These are phyloP conservation scores for Heterodera filipjevi DNA, from an alignment of 2,888 invertebrate genomes.

Conservation along the genomic window DNA sequence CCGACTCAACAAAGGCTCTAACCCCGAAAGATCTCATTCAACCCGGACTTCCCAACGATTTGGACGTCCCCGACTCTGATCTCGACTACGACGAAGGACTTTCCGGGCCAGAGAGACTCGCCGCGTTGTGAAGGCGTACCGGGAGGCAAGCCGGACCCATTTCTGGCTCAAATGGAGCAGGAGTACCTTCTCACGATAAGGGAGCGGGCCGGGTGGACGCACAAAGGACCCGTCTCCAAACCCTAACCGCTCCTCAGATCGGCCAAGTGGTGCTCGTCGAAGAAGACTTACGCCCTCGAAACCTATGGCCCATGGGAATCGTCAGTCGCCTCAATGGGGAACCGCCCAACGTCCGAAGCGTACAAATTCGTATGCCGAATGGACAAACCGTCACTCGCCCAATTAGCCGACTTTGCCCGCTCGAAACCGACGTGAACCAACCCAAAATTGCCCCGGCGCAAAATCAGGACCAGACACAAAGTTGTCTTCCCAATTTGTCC, in stretches of 20 bases:
- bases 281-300: no score
- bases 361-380: neutral
- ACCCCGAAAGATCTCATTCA: conserved; percentile 18
- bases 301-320: no score
- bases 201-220: no score
- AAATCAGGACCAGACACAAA: no score
- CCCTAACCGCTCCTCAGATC: no score
- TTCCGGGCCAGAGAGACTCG: neutral
- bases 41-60: neutral
- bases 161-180: neutral
- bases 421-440: neutral
- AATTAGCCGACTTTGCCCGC: neutral
- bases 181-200: neutral
- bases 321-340: neutral
- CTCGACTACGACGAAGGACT: neutral
- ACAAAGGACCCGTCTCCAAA: no score
- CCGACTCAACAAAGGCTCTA: neutral
- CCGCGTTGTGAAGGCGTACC: neutral
- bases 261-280: no score
- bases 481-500: no score
- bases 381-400: conserved; percentile 4
- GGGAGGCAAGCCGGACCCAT: neutral
- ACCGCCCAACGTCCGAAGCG: neutral
- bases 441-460: no score
- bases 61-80: neutral